Percentiles rank a stretch among this genome's conserved stretches.
phyloP scores from a whole-genome alignment of 2,797 vertebrate genomes.

The Chaetophractus vellerosus region DNA sequence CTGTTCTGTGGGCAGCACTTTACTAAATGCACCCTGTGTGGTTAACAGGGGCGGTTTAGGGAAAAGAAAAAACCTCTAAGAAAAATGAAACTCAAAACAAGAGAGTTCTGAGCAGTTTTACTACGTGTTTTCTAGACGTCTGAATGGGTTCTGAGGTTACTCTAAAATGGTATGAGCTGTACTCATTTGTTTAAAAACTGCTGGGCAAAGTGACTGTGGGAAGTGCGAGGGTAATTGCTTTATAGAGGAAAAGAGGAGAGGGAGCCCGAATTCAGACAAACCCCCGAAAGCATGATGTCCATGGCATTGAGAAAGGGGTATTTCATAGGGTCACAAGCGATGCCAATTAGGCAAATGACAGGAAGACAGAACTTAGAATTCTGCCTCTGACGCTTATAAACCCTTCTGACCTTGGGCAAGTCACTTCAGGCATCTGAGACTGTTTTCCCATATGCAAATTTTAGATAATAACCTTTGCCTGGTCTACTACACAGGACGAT shows the following conservation, averaged over 20 bases:
- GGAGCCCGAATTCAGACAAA: background rate
- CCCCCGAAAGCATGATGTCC: background rate
- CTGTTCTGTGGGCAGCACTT: constrained; percentile 49
- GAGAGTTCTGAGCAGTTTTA: constrained; percentile 31
- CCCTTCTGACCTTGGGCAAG: background rate
- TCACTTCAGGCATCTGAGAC: background rate
- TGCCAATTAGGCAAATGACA: background rate
- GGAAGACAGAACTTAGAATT: background rate
- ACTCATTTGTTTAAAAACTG: constrained; percentile 30
- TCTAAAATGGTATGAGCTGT: background rate
- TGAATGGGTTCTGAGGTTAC: background rate
- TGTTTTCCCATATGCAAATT: background rate
- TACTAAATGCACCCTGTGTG: constrained; percentile 55
- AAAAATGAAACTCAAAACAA: constrained; percentile 40
- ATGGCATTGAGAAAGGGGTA: background rate
- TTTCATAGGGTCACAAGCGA: constrained; percentile 18
- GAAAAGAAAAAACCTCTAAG: background rate
- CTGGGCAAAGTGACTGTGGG: background rate
- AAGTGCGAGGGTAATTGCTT: background rate
- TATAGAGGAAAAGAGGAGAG: constrained; percentile 10
- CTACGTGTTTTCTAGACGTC: constrained; percentile 42
- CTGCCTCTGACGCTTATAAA: constrained; percentile 19
- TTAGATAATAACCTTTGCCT: background rate
- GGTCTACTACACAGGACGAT: no score
- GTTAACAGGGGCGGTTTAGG: constrained; percentile 4